Base-by-base conservation (phyloP, 2,888 invertebrate genomes). In the Caenorhabditis parvicauda region DNA sequence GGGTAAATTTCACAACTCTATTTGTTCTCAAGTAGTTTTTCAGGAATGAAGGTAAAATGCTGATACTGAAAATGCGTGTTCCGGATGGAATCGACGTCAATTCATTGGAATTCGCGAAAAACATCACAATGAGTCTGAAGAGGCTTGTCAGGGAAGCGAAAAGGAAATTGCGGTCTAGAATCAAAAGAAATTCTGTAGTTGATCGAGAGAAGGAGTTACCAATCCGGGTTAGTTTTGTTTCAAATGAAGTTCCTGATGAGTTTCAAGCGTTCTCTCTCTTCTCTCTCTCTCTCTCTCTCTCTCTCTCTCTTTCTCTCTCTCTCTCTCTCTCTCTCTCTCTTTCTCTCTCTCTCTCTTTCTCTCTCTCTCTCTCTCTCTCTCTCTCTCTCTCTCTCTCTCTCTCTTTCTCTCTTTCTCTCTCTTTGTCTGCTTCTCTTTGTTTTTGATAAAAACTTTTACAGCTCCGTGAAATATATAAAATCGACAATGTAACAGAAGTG, bases 51-150 rank as follows among this genome's bases (percentile, higher is more conserved):
- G 51, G 44, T 25, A 53, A 54, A 35, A 50, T 57, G 49, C 27
- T 61, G 21, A 42, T 61, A 9, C 39, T 61, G 6, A 61, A 54
- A 54, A 38, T 61, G 46, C 32, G 54, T 42, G 51, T 61, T 2
- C 61, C 61, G 0, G 54, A 54, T 19, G 51, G 48, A 24, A 29
- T 61, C 14, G 38, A 57, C 29, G 54, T 54, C 1, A 39, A 50
- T 37, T 54, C 54, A 14, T n/a, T 32, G 6, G 43, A 61, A 32
- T 61, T 61, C 39, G 28, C 48, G 7, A 48, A 22, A 29, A 61
- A 57, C n/a, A 41, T 61, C 14, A 57, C 57, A 17, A 25, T 29
- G 21, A 61, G 57, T 39, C 37, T 61, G 35, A 37, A 42, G 28
- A 17, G 54, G 35, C 37, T 61, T n/a, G 54, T 57, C 35, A 29